A percentile compares a stretch with the other conserved stretches of the same genome.
These are phyloP conservation scores for Lycia hirtaria DNA, from an alignment of 2,888 invertebrate species.

Conservation along the genomic window DNA sequence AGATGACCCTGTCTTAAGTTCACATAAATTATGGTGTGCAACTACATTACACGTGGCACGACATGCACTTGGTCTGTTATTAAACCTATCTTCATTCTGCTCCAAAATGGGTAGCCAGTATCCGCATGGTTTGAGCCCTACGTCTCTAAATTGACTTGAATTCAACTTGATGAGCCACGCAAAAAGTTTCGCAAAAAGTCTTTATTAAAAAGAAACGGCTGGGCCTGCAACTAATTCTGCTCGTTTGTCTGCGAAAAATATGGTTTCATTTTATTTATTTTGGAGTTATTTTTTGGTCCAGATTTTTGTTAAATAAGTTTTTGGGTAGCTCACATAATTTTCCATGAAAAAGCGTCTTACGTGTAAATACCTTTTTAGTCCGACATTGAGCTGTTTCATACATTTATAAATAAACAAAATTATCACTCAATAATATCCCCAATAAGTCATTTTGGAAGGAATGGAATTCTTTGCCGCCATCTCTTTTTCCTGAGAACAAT, in stretches of 20 bases:
- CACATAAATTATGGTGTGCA: no score
- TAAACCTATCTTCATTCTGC: background rate
- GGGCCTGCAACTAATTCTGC: conserved; percentile 11
- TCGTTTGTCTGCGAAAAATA: conserved; percentile 10
- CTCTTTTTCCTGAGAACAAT: no score
- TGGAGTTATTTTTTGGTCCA: background rate
- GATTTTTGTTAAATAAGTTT: background rate
- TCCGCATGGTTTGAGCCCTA: conserved; percentile 7
- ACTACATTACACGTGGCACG: no score
- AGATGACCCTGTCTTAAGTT: no score
- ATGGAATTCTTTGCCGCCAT: no score
- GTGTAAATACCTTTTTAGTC: no score
- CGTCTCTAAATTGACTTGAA: conserved; percentile 27
- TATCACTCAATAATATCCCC: no score
- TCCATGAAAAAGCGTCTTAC: no score
- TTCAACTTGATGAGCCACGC: conserved; percentile 21
- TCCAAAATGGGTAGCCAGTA: background rate
- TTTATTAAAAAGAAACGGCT: conserved; percentile 26
- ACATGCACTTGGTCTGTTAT: background rate
- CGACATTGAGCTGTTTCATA: no score
- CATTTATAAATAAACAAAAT: no score
- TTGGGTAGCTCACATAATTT: no score
- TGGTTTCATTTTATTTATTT: conserved; percentile 2
- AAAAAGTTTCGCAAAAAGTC: conserved; percentile 18
- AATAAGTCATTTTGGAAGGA: no score